Evolutionary conservation across 2,797 vertebrate species (phyloP).

Genomic region (Adelosebastes latens): DNA sequence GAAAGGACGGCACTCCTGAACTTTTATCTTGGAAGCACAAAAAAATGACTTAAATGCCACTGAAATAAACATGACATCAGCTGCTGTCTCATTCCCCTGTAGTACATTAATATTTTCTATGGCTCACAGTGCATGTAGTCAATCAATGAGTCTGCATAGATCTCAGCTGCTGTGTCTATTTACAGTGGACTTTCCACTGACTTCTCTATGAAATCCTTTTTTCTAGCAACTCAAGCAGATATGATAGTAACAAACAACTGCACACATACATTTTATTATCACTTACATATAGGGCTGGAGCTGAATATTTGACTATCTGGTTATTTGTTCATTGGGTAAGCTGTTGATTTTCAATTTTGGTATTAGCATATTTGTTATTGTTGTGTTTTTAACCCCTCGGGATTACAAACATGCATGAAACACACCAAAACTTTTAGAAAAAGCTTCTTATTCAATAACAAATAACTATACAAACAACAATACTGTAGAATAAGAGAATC

Average conservation of each 20-base stretch:
- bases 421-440: too few species aligned
- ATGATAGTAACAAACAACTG: neutral
- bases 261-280: neutral
- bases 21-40: neutral
- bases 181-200: neutral
- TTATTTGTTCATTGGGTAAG: too few species aligned
- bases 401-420: too few species aligned
- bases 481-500: too few species aligned
- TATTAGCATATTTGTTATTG: too few species aligned
- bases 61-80: neutral
- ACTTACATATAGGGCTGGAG: neutral
- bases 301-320: too few species aligned
- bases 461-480: too few species aligned
- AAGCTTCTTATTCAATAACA: too few species aligned
- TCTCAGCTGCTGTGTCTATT: neutral
- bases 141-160: constrained; percentile 20
- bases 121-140: constrained; percentile 11
- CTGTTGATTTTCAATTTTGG: too few species aligned
- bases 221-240: neutral
- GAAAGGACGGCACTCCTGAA: neutral
- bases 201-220: constrained; percentile 15
- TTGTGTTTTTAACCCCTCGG: too few species aligned
- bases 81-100: neutral
- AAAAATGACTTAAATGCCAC: neutral
- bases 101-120: neutral